phyloP scores from a whole-genome alignment of 2,797 vertebrate genomes.

The Mormyrus hasselquistii region DNA sequence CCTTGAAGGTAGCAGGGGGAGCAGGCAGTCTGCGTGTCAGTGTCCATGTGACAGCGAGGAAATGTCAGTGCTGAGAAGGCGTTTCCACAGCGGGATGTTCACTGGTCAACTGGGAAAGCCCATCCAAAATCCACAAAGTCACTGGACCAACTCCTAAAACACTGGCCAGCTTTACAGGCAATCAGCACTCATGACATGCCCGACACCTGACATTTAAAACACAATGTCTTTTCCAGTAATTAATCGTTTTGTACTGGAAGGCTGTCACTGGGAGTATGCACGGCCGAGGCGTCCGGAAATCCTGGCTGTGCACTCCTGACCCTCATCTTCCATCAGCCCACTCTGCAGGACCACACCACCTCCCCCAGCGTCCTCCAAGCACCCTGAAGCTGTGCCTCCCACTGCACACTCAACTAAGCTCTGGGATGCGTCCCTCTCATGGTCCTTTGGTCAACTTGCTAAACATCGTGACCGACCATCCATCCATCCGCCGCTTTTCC shows the following conservation, averaged over 20 bases:
- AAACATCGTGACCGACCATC: neutral
- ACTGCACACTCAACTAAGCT: neutral
- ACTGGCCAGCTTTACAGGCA: conserved; percentile 6
- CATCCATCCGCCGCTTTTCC: neutral
- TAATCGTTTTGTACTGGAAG: neutral
- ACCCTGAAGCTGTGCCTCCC: neutral
- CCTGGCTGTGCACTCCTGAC: conserved; percentile 6
- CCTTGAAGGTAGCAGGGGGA: neutral
- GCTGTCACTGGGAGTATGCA: neutral
- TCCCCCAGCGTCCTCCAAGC: neutral
- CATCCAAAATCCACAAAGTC: neutral
- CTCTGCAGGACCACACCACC: neutral
- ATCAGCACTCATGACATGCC: conserved; percentile 4
- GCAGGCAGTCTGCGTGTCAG: neutral
- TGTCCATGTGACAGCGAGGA: neutral
- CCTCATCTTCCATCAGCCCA: neutral
- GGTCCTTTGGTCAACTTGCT: neutral
- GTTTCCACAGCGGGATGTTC: neutral
- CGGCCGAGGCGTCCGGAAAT: neutral
- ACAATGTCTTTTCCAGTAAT: conserved; percentile 10
- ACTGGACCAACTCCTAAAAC: neutral
- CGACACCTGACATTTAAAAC: neutral
- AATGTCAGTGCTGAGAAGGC: neutral
- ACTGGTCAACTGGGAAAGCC: no score
- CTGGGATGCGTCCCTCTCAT: neutral